Evolutionary conservation across 2,888 invertebrate species (phyloP), one percentile per base, ranked within the genome.

Genomic region (Scaptomyza caliginosa): DNA sequence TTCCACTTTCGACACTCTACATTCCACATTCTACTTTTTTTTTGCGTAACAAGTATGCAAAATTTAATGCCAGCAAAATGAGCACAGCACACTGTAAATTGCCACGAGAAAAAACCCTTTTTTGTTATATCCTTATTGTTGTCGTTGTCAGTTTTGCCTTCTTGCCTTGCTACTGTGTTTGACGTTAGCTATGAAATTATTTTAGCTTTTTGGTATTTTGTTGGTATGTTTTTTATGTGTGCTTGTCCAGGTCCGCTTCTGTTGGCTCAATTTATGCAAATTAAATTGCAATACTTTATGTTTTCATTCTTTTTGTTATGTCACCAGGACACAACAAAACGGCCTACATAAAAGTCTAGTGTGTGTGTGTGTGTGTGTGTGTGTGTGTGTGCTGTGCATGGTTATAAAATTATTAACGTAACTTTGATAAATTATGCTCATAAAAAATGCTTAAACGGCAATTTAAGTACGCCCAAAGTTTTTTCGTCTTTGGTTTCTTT

Each of bases 371-470:
- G 32, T 52, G 21, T 40, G 34, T 56, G 51, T 59, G 57, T 43
- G 54, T 48, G 46, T 59, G 55, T 40, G 50, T 49, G 38, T 64
- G 54, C 48, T 51, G 59, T 23, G 51, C 51, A 57, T 57, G 67
- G 52, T 71, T 74, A 59, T 67, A 72, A 81, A 84, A 82, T 82
- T 78, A 84, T 84, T 78, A 84, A 84, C 78, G 63, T 74, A 78
- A 84, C 85, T 82, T 82, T 84, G 84, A 84, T 84, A 84, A 84
- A 86, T 84, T 71, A 79, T 79, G 84, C 77, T 75, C 84, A 77
- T 84, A 86, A 86, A 83, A 84, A 86, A 72, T 65, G 82, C 80
- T 79, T 79, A 79, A 86, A 75, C 72, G 75, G 74, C 81, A 84
- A 86, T 86, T 83, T 80, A 77, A 86, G 76, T 85, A 84, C 81